Evolutionary conservation across 2,888 invertebrate genomes (phyloP).

Genomic region (Strigamia maritima): DNA sequence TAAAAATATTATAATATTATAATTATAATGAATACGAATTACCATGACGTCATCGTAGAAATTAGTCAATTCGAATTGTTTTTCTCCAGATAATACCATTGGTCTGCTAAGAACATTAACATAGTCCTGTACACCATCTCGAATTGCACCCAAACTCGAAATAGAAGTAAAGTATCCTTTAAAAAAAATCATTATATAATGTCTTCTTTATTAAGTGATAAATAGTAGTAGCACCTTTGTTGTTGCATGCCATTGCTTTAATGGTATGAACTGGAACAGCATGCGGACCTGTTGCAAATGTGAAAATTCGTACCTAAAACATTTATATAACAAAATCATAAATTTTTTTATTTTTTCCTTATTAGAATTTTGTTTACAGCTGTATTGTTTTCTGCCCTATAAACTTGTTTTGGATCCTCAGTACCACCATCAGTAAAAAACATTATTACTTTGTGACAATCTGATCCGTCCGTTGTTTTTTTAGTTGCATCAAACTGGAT

Average conservation of each 20-base stretch:
- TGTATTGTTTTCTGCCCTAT: constrained; percentile 5
- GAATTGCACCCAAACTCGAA: not conserved
- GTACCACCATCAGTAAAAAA: constrained; percentile 60
- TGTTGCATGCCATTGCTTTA: constrained; percentile 55
- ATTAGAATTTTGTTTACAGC: not conserved
- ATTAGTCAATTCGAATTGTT: constrained; percentile 47
- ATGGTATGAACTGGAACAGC: constrained; percentile 54
- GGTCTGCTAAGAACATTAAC: constrained; percentile 49
- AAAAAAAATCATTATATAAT: not conserved
- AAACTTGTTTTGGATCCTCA: constrained; percentile 54
- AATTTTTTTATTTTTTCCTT: not conserved
- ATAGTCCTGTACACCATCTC: constrained; percentile 43
- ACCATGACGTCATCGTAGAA: constrained; percentile 48
- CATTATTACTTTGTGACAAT: constrained; percentile 58
- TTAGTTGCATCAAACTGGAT: constrained; percentile 38
- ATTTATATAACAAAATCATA: too few relatives aligned
- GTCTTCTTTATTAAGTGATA: not conserved
- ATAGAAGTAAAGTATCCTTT: not conserved
- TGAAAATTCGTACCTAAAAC: constrained; percentile 51
- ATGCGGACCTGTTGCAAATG: constrained; percentile 57
- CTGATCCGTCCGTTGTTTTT: constrained; percentile 49
- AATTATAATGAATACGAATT: constrained; percentile 37
- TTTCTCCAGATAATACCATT: constrained; percentile 47
- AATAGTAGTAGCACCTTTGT: constrained; percentile 49
- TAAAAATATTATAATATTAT: constrained; percentile 9